Percentiles rank a stretch among this genome's conserved stretches.
phyloP scores from a whole-genome alignment of 2,888 invertebrate species.

The Athetis lepigone region DNA sequence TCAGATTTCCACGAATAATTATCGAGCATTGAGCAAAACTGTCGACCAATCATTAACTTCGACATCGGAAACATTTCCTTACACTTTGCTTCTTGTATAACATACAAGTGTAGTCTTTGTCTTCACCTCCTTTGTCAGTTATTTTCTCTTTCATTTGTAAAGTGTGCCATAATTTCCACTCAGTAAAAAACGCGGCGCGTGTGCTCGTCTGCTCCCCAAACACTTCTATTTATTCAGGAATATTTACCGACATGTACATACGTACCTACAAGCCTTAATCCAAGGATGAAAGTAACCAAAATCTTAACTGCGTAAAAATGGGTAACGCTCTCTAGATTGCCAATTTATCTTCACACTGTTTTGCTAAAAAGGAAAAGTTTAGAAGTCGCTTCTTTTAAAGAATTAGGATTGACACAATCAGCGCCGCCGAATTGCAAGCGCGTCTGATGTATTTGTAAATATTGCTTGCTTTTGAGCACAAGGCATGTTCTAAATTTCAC shows the following conservation, averaged over 20 bases:
- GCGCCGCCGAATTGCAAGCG: background rate
- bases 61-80: too few relatives aligned
- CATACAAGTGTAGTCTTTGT: too few relatives aligned
- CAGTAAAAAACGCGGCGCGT: background rate
- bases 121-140: too few relatives aligned
- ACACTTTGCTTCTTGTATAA: too few relatives aligned
- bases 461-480: too few relatives aligned
- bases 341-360: conserved; percentile 26
- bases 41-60: too few relatives aligned
- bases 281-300: conserved; percentile 19
- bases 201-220: background rate
- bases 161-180: background rate
- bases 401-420: conserved; percentile 18
- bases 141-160: background rate
- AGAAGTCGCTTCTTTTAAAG: conserved; percentile 18
- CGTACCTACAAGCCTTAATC: conserved; percentile 9
- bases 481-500: too few relatives aligned
- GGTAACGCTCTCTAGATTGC: conserved; percentile 32
- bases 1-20: too few relatives aligned
- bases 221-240: conserved; percentile 23
- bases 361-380: conserved; percentile 21
- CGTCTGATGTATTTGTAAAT: too few relatives aligned
- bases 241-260: conserved; percentile 22
- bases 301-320: conserved; percentile 14
- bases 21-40: too few relatives aligned